Evolutionary conservation across 2,797 vertebrate genomes (phyloP).

Genomic region (Discoglossus pictus): DNA sequence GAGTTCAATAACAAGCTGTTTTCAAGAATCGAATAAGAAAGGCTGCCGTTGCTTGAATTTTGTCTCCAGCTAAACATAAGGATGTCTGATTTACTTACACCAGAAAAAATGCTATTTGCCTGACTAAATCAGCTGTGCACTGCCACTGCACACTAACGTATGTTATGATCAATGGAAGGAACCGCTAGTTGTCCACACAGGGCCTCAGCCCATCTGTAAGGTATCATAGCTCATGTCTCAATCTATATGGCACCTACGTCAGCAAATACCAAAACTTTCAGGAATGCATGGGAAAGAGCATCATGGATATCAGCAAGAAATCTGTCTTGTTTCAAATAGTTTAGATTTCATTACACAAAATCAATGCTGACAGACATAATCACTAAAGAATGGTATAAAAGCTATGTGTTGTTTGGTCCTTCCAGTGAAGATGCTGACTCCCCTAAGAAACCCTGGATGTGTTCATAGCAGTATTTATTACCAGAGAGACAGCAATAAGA

Average conservation of each 20-base stretch:
- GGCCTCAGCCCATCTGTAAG: constrained; percentile 8
- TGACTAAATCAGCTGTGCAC: constrained; percentile 42
- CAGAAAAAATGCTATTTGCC: constrained; percentile 46
- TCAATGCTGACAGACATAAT: not conserved
- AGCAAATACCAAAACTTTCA: constrained; percentile 25
- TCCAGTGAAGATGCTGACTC: too few relatives aligned
- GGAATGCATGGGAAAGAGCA: constrained; percentile 36
- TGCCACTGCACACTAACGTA: not conserved
- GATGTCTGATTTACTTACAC: constrained; percentile 26
- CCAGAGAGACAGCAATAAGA: too few relatives aligned
- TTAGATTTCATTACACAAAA: not conserved
- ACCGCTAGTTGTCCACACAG: not conserved
- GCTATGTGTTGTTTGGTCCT: too few relatives aligned
- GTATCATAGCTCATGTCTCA: not conserved
- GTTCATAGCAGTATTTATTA: too few relatives aligned
- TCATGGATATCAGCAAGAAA: constrained; percentile 9
- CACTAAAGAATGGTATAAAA: too few relatives aligned
- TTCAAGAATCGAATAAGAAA: constrained; percentile 44
- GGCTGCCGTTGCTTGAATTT: constrained; percentile 37
- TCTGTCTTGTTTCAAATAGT: constrained; percentile 19
- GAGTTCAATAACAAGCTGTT: constrained; percentile 38
- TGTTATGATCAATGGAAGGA: constrained; percentile 9
- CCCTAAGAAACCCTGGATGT: too few relatives aligned
- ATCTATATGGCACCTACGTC: constrained; percentile 9
- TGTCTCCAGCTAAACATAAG: constrained; percentile 44